Evolutionary conservation across 2,113 vertebrate species (phyloP).

Genomic region (Tachysurus fulvidraco): DNA sequence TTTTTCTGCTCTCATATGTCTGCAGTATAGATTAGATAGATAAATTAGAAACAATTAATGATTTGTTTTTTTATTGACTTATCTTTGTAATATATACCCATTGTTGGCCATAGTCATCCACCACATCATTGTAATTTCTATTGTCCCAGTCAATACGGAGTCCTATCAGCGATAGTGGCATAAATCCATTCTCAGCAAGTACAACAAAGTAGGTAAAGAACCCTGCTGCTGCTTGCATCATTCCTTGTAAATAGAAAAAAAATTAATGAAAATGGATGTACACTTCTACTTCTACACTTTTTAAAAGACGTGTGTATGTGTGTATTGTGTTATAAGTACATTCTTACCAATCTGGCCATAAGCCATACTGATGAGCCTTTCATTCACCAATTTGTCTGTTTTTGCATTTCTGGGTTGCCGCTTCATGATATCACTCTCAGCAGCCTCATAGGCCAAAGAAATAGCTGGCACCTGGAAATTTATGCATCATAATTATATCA

Average conservation of each 20-base stretch:
- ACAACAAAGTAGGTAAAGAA: slow-evolving; percentile 85
- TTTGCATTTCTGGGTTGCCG: slow-evolving; percentile 86
- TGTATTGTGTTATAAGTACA: not conserved
- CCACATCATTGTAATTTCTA: slow-evolving; percentile 75
- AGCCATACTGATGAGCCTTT: slow-evolving; percentile 90
- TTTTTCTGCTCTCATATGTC: slow-evolving; percentile 91
- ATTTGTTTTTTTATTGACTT: too few relatives aligned
- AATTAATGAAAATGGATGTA: not conserved
- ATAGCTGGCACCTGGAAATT: slow-evolving; percentile 85
- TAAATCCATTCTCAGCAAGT: slow-evolving; percentile 81
- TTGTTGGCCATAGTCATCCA: slow-evolving; percentile 76
- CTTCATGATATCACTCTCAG: slow-evolving; percentile 97
- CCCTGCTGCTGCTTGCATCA: slow-evolving; percentile 81
- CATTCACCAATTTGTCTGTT: slow-evolving; percentile 90
- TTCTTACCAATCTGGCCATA: slow-evolving; percentile 89
- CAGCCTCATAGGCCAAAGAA: slow-evolving; percentile 89
- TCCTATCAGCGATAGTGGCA: slow-evolving; percentile 73
- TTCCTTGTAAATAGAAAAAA: slow-evolving; percentile 54
- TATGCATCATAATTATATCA: not conserved
- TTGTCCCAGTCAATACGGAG: slow-evolving; percentile 83
- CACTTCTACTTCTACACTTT: not conserved
- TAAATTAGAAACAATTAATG: not conserved
- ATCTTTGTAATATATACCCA: slow-evolving; percentile 69
- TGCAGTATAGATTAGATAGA: slow-evolving; percentile 52
- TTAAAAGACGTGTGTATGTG: not conserved